Evolutionary conservation across 2,113 vertebrate genomes (phyloP).

Genomic region (Elephas maximus): DNA sequence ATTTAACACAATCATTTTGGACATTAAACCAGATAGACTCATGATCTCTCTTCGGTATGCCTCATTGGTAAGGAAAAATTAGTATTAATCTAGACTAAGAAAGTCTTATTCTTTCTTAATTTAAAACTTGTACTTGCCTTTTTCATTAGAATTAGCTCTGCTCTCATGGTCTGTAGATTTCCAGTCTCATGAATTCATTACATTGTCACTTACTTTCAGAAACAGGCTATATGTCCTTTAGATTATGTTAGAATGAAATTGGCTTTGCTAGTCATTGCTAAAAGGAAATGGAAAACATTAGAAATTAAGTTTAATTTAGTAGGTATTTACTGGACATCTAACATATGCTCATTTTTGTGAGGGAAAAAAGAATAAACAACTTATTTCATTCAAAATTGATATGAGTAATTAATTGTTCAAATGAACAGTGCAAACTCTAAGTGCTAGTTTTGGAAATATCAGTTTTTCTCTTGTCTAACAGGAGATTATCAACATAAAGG

Average conservation of each 20-base stretch:
- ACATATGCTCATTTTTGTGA: not conserved
- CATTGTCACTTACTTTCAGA: slow-evolving; percentile 4
- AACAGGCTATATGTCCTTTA: not conserved
- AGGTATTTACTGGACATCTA: not conserved
- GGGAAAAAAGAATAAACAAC: not conserved
- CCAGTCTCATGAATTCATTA: not conserved
- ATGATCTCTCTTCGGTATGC: not conserved
- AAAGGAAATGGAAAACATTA: slow-evolving; percentile 29
- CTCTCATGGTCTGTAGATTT: not conserved
- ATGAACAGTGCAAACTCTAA: not conserved
- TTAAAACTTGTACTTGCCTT: not conserved
- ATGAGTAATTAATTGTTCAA: not conserved
- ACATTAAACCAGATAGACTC: not conserved
- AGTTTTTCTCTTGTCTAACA: not conserved
- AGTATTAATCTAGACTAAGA: slow-evolving; percentile 19
- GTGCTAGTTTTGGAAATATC: not conserved
- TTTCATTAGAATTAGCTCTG: slow-evolving; percentile 50
- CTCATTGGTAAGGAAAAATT: slow-evolving; percentile 36
- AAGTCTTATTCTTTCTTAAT: slow-evolving; percentile 31
- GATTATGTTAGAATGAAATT: not conserved
- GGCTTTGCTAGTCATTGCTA: not conserved
- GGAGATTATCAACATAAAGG: not conserved
- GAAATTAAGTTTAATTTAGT: not conserved
- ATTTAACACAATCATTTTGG: slow-evolving; percentile 5
- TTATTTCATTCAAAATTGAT: slow-evolving; percentile 44